Conservation (phyloP, 2,888 invertebrate species). For the Eucera pruinosa region DNA sequence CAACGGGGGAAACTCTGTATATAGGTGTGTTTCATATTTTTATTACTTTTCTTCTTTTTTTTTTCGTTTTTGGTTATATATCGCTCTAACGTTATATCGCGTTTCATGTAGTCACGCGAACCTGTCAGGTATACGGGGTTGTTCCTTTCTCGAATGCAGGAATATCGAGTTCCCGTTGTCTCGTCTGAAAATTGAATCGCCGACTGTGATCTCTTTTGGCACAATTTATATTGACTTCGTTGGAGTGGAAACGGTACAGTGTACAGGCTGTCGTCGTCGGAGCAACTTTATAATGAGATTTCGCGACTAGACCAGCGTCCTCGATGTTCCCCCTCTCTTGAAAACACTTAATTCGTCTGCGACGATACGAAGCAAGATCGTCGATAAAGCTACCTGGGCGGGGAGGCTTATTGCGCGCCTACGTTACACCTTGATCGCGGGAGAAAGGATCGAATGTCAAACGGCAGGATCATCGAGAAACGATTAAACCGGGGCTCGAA, state of each 20-base stretch:
- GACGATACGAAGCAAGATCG: conserved; percentile 21
- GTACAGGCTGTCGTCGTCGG: conserved; percentile 11
- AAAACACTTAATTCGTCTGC: conserved; percentile 27
- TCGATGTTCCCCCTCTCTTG: conserved; percentile 5
- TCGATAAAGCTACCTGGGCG: neutral
- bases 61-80: neutral
- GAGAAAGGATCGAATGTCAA: conserved; percentile 24
- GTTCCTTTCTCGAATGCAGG: conserved; percentile 31
- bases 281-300: conserved; percentile 59
- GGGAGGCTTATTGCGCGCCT: conserved; percentile 27
- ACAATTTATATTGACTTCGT: conserved; percentile 59
- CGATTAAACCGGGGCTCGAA: conserved; percentile 28
- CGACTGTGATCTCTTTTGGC: conserved; percentile 54
- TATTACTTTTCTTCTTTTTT: neutral
- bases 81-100: conserved; percentile 30
- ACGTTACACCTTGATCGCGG: neutral
- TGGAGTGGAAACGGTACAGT: conserved; percentile 21
- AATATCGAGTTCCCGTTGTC: conserved; percentile 56
- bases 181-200: conserved; percentile 61
- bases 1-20: neutral
- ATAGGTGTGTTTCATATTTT: neutral
- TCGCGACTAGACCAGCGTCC: conserved; percentile 28
- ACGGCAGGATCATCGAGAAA: conserved; percentile 33
- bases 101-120: conserved; percentile 36
- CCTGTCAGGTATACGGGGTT: conserved; percentile 36